Base-by-base conservation (phyloP, 2,113 vertebrate genomes). In the Myotis davidii region DNA sequence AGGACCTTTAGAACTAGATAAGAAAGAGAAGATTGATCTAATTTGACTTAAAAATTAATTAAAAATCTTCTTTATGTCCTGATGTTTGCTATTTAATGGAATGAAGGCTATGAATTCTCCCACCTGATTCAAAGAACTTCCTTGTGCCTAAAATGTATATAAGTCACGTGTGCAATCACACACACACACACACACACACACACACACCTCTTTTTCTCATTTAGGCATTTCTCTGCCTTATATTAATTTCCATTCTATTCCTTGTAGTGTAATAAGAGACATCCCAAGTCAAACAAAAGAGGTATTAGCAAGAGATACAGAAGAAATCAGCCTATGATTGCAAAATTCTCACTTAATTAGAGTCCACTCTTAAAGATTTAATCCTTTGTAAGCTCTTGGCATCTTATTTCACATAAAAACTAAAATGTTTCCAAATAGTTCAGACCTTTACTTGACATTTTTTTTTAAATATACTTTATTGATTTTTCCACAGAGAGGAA, bases 361-460 rank as follows among this genome's bases (percentile, higher is more conserved):
- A 91, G 5, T 64, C 64, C 59, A 77, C 34, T 88, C 83, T 79
- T 74, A 54, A 81, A 65, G 21, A 20, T 37, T n/a, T 77, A 39
- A 73, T 72, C 27, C 61, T 89, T 81, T 74, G 29, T 85, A 67
- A 83, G 14, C 7, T 64, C 34, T 73, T 86, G 45, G n/a, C 9
- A 70, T 81, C 73, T 76, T 95, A 85, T 81, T 92, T 20, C 25
- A 77, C 25, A 73, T 45, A 48, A 88, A 97, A 90, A 88, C n/a
- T 34, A 64, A 95, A 79, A 76, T 64, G 11, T 94, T 79, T 92
- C 79, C 56, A 95, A 90, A 78, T 48, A 77, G 9, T 81, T 91
- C 45, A 94, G 42, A 17, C 16, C 52, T 88, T 90, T 79, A 85
- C 16, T 88, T 91, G 83, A 74, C 78, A 90, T 85, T 48, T 70